Evolutionary conservation across 2,113 vertebrate genomes (phyloP).

Genomic region (Uria lomvia): DNA sequence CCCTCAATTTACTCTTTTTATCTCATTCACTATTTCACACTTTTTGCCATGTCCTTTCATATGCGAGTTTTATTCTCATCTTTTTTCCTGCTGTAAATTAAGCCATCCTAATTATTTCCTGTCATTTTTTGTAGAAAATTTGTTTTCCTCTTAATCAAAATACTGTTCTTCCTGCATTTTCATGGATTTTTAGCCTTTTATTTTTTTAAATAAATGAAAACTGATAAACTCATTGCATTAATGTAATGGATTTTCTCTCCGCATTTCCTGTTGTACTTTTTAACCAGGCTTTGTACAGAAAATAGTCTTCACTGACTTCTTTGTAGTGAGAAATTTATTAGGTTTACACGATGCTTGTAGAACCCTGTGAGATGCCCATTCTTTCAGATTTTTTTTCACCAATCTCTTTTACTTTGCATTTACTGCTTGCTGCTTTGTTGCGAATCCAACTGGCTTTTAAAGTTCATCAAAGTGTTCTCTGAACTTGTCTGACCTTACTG

Average conservation of each 20-base stretch:
- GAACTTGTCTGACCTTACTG: not conserved
- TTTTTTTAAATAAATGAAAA: not conserved
- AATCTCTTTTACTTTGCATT: not conserved
- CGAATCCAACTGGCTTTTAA: not conserved
- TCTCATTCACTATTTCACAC: not conserved
- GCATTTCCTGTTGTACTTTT: not conserved
- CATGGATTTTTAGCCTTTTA: not conserved
- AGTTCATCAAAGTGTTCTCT: not conserved
- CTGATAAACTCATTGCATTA: not conserved
- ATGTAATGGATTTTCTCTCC: not conserved
- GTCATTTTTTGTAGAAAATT: not conserved
- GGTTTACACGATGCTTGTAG: not conserved
- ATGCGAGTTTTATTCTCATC: not conserved
- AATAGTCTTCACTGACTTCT: not conserved
- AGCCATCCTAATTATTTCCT: not conserved
- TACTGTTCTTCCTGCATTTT: not conserved
- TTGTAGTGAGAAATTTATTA: not conserved
- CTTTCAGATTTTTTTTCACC: not conserved
- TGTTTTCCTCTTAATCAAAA: not conserved
- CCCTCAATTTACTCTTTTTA: not conserved
- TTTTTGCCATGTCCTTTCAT: not conserved
- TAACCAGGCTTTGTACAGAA: not conserved
- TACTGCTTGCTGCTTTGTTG: not conserved
- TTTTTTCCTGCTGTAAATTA: not conserved
- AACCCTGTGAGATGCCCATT: not conserved